phyloP scores from a whole-genome alignment of 2,888 invertebrate species.

The Ellobium chinense region DNA sequence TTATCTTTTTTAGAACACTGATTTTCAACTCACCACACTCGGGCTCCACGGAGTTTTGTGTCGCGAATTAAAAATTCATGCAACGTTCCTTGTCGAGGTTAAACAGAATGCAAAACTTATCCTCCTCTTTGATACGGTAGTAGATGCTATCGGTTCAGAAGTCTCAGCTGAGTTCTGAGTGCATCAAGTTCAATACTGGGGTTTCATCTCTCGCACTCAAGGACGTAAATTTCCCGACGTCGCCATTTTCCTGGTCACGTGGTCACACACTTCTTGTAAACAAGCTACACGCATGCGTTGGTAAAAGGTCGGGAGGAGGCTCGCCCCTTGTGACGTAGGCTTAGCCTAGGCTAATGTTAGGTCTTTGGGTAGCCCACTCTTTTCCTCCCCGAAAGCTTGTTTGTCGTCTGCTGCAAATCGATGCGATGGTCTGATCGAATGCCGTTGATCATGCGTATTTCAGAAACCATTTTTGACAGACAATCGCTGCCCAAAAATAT shows the following conservation, averaged over 20 bases:
- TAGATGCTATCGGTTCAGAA: neutral
- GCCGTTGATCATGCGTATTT: no score
- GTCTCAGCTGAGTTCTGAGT: neutral
- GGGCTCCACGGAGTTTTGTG: no score
- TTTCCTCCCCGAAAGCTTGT: neutral
- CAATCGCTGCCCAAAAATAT: no score
- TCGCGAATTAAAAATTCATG: no score
- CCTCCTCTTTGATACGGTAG: no score
- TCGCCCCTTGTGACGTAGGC: neutral
- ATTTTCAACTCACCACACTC: no score
- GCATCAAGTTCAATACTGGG: neutral
- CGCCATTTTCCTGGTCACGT: conserved; percentile 48
- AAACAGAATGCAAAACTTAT: no score
- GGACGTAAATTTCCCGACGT: conserved; percentile 45
- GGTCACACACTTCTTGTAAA: conserved; percentile 47
- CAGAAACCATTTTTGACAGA: no score
- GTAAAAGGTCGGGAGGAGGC: neutral
- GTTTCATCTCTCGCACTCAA: conserved; percentile 13
- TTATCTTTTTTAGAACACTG: no score
- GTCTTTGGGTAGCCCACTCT: neutral
- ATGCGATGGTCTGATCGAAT: no score
- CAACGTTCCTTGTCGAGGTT: no score
- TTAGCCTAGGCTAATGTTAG: neutral
- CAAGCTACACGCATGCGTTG: conserved; percentile 48
- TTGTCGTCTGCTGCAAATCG: no score